Evolutionary conservation across 2,888 invertebrate species (phyloP), one percentile per base, ranked within the genome.

Genomic region (Venustoraphidia nigricollis): DNA sequence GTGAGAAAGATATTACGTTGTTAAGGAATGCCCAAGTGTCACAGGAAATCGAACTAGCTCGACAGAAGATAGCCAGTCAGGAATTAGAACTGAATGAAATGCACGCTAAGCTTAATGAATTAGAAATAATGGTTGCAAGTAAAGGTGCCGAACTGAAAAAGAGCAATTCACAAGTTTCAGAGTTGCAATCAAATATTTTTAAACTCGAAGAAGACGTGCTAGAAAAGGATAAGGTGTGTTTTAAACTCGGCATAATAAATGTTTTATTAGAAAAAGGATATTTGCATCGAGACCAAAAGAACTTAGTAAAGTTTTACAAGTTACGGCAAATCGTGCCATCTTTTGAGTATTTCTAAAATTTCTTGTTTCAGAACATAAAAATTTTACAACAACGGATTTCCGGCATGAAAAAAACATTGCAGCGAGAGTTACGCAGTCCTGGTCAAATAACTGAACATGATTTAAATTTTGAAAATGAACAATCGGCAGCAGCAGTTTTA

Each of bases 371-470:
- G 88, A 83, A 81, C 67, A 86, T 93, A 57, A 88, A 89, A 70
- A 81, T 86, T 13, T 76, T 92, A 59, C 90, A 93, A 64, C 86
- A 92, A 65, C 78, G 91, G 56, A 69, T 94, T 63, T 76, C 81
- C 14, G 93, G 94, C 62, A 80, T 94, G 75, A 91, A 92, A 65
- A 93, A 93, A 65, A 90, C 91, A 0, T 70, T 94, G 46, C 92
- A 94, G 61, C 76, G 85, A 53, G 93, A 94, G 66, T 69, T 94
- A 47, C 79, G 79, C 57, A 62, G 65, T 3, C 64, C 65, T 2
- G 59, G 61, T n/a, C 50, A 50, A 41, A 50, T 41, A 37, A 27
- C 40, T n/a, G 52, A 52, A 11, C 42, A 45, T 10, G 61, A 60
- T 39, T 66, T 70, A 9, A 68, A 69, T 34, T 65, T 71, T 45